Percentiles rank a stretch among this genome's conserved stretches.
These are phyloP conservation scores for Terebella lapidaria DNA, from an alignment of 2,888 invertebrate species.

Conservation along the genomic window DNA sequence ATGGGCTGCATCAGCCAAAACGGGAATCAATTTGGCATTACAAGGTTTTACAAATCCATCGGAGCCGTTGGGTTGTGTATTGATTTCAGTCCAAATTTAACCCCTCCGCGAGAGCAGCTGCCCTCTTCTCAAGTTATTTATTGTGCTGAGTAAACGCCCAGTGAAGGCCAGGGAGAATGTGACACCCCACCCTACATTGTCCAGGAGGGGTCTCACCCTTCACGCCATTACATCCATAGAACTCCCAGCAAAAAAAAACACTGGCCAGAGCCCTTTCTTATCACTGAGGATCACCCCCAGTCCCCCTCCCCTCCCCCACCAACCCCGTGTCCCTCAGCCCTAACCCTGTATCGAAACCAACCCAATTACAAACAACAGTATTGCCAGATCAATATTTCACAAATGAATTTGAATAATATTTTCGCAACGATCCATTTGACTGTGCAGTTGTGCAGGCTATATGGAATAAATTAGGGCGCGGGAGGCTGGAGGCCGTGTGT, in stretches of 20 bases:
- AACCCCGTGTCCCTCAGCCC: neutral
- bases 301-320: neutral
- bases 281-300: neutral
- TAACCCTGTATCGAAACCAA: neutral
- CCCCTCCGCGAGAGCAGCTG: neutral
- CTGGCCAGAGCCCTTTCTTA: too few species aligned
- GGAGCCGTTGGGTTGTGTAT: neutral
- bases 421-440: neutral
- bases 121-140: neutral
- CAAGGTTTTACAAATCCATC: neutral
- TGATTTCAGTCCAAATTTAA: neutral
- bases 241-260: too few species aligned
- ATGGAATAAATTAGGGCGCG: neutral
- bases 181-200: neutral
- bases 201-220: too few species aligned
- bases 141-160: neutral
- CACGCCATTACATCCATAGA: too few species aligned
- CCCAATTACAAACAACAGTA: neutral
- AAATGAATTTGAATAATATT: neutral
- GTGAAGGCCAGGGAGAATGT: neutral
- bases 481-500: too few species aligned
- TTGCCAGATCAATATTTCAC: neutral
- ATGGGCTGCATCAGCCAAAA: neutral
- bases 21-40: neutral
- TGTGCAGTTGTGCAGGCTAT: neutral